A percentile compares a stretch with the other conserved stretches of the same genome.
Evolutionary conservation across 2,113 vertebrate genomes (phyloP).

Genomic region (Poeciliopsis retropinna): DNA sequence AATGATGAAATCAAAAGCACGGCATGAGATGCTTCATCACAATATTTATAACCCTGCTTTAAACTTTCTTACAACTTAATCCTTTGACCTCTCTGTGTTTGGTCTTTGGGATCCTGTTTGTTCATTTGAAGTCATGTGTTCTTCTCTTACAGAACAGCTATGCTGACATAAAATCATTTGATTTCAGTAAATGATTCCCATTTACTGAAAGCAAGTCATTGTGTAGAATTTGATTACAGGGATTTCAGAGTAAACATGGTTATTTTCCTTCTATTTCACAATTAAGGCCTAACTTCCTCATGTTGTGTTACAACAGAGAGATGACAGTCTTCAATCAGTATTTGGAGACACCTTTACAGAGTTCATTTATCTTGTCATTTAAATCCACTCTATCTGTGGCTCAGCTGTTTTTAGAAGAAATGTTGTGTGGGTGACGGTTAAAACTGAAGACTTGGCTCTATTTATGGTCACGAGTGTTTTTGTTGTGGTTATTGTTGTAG

Average conservation of each 20-base stretch:
- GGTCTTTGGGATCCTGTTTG: no score
- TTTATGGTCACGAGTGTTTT: conserved; percentile 52
- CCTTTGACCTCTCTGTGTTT: no score
- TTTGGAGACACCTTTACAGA: not conserved
- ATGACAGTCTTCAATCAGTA: not conserved
- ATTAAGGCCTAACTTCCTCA: not conserved
- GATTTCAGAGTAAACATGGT: not conserved
- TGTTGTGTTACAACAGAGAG: not conserved
- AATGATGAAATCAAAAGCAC: no score
- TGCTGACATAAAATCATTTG: no score
- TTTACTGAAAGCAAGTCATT: no score
- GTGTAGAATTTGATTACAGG: no score
- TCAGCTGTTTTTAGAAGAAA: not conserved
- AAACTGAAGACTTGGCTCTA: conserved; percentile 30
- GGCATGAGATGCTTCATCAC: no score
- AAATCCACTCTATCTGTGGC: not conserved
- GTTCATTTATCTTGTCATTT: not conserved
- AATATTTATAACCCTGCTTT: no score
- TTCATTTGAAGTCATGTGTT: no score
- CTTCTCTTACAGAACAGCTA: no score
- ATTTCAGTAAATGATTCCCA: no score
- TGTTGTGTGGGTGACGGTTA: conserved; percentile 37
- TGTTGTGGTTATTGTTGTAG: conserved; percentile 46
- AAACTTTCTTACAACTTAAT: no score
- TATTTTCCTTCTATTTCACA: not conserved